A percentile compares a stretch with the other conserved stretches of the same genome.
phyloP scores from a whole-genome alignment of 2,797 vertebrate species.

The Acanthurus tractus region DNA sequence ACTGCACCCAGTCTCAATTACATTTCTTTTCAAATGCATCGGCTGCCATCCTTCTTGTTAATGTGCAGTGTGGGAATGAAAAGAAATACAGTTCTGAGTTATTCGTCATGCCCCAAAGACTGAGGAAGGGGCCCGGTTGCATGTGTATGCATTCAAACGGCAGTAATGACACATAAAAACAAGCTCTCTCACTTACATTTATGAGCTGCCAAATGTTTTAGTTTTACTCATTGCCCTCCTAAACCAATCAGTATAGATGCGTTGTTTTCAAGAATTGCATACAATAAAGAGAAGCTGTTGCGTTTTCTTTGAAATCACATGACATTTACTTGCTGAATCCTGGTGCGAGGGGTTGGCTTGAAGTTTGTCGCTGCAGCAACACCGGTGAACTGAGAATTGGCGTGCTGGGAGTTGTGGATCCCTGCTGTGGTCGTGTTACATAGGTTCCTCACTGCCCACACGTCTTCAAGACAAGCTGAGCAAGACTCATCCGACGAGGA shows the following conservation, averaged over 20 bases:
- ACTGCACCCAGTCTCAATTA: constrained; percentile 71
- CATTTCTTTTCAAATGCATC: constrained; percentile 72
- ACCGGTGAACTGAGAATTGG: neutral
- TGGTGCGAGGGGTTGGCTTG: constrained; percentile 14
- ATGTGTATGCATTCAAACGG: constrained; percentile 31
- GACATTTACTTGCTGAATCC: constrained; percentile 25
- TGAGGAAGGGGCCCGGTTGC: neutral
- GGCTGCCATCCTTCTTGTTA: constrained; percentile 67
- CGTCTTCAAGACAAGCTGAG: constrained; percentile 33
- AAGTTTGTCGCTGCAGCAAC: constrained; percentile 23
- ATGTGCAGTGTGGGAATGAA: constrained; percentile 57
- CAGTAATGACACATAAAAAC: neutral
- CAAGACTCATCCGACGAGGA: neutral
- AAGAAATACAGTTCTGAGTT: constrained; percentile 51
- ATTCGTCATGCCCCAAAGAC: constrained; percentile 46
- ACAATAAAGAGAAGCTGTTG: constrained; percentile 6
- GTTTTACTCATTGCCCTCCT: neutral
- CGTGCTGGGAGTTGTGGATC: neutral
- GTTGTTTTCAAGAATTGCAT: neutral
- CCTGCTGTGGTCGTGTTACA: constrained; percentile 15
- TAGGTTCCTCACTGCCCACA: constrained; percentile 1
- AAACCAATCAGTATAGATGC: neutral
- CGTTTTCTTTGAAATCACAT: neutral
- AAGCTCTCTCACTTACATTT: neutral
- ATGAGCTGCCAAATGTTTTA: constrained; percentile 3